Conservation (phyloP, 1,140 invertebrate species). For the Procambarus clarkii region DNA sequence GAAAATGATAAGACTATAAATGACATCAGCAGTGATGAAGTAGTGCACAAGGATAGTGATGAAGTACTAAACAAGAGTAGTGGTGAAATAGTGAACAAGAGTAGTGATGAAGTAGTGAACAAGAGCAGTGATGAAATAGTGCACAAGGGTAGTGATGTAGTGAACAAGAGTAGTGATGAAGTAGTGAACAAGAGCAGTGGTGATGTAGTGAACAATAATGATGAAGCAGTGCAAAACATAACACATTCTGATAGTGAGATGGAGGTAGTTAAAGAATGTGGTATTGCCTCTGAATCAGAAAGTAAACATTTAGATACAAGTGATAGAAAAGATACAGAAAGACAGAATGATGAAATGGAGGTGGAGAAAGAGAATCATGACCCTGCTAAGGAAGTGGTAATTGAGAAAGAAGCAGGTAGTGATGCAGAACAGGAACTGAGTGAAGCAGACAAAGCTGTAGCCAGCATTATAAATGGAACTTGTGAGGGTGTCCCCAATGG, state of each 20-base stretch:
- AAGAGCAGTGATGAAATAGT: not conserved
- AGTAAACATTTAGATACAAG: constrained; percentile 31
- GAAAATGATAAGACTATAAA: not conserved
- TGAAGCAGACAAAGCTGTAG: constrained; percentile 71
- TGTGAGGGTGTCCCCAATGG: constrained; percentile 39
- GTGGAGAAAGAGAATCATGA: constrained; percentile 45
- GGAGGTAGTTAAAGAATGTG: constrained; percentile 38
- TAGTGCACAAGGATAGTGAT: not conserved
- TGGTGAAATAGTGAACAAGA: not conserved
- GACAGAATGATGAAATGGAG: constrained; percentile 51
- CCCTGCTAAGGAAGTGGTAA: constrained; percentile 29
- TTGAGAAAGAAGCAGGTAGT: constrained; percentile 31
- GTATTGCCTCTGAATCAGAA: not conserved
- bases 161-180: not conserved
- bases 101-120: constrained; percentile 4
- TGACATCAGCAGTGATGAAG: not conserved
- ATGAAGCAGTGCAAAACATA: not conserved
- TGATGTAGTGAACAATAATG: not conserved
- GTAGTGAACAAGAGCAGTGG: not conserved
- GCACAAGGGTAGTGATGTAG: not conserved
- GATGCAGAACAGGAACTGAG: constrained; percentile 59
- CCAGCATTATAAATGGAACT: constrained; percentile 70
- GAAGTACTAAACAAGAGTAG: not conserved
- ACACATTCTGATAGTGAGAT: not conserved
- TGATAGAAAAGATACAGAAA: not conserved